A percentile compares a stretch with the other conserved stretches of the same genome.
Evolutionary conservation across 2,797 vertebrate species (phyloP).

Genomic region (Tadarida brasiliensis): DNA sequence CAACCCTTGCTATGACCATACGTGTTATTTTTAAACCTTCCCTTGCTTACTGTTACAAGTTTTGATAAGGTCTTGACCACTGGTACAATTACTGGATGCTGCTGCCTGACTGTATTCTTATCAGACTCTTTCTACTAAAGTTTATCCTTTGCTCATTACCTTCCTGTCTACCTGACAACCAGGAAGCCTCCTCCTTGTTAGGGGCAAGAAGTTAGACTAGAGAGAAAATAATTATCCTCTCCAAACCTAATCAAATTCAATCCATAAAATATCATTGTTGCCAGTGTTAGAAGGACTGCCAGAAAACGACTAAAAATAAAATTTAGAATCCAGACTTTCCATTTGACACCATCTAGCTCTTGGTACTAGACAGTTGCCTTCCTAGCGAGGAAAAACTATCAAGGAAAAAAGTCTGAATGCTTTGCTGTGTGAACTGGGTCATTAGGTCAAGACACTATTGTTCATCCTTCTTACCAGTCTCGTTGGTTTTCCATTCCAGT

Average conservation of each 20-base stretch:
- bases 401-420: not conserved
- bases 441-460: not conserved
- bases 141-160: conserved; percentile 65
- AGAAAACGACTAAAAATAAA: conserved; percentile 13
- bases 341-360: not conserved
- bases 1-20: conserved; percentile 65
- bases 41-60: conserved; percentile 71
- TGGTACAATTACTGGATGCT: conserved; percentile 70
- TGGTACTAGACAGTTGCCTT: not conserved
- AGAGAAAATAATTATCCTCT: conserved; percentile 29
- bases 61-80: conserved; percentile 75
- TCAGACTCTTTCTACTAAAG: conserved; percentile 49
- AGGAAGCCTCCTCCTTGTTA: not conserved
- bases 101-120: conserved; percentile 54
- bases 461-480: not conserved
- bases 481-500: not conserved
- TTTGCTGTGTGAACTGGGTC: not conserved
- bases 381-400: not conserved
- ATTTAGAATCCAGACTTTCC: not conserved
- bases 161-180: conserved; percentile 2
- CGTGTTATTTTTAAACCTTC: conserved; percentile 76
- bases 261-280: not conserved
- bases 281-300: not conserved
- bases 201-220: not conserved
- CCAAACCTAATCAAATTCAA: conserved; percentile 38